These are phyloP conservation scores for Lasius platythorax DNA, from an alignment of 2,888 invertebrate genomes.

Conservation along the genomic window DNA sequence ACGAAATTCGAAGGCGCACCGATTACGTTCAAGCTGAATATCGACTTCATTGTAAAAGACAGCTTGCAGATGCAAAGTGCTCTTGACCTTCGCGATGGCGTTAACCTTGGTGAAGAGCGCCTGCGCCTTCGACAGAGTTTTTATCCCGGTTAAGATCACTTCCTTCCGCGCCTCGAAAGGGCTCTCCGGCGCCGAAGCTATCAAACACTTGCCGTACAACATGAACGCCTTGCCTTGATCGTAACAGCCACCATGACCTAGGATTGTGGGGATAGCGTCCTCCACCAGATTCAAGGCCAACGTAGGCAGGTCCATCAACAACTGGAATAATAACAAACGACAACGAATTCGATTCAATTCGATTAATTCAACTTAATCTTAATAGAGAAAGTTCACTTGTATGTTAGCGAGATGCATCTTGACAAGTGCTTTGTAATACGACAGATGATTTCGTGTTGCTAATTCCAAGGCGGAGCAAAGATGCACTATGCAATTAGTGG, in stretches of 20 bases:
- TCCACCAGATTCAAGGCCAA: slow-evolving; percentile 92
- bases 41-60: slow-evolving; percentile 91
- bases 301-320: slow-evolving; percentile 91
- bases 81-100: slow-evolving; percentile 92
- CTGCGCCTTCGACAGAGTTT: slow-evolving; percentile 90
- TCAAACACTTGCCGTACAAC: slow-evolving; percentile 92
- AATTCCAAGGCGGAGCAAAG: slow-evolving; percentile 91
- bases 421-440: slow-evolving; percentile 91
- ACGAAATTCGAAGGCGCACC: slow-evolving; percentile 93
- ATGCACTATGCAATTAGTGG: slow-evolving; percentile 86
- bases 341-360: background rate
- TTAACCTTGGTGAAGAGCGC: slow-evolving; percentile 91
- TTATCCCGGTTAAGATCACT: slow-evolving; percentile 88
- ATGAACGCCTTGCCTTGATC: slow-evolving; percentile 93
- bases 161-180: slow-evolving; percentile 86
- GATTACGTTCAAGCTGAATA: slow-evolving; percentile 91
- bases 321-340: slow-evolving; percentile 84
- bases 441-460: slow-evolving; percentile 91
- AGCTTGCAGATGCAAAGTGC: slow-evolving; percentile 90
- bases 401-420: slow-evolving; percentile 94
- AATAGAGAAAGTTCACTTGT: slow-evolving; percentile 84
- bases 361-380: background rate
- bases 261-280: slow-evolving; percentile 90
- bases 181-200: slow-evolving; percentile 88
- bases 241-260: slow-evolving; percentile 93